phyloP scores from a whole-genome alignment of 2,797 vertebrate genomes.

The Poecilia wingei region DNA sequence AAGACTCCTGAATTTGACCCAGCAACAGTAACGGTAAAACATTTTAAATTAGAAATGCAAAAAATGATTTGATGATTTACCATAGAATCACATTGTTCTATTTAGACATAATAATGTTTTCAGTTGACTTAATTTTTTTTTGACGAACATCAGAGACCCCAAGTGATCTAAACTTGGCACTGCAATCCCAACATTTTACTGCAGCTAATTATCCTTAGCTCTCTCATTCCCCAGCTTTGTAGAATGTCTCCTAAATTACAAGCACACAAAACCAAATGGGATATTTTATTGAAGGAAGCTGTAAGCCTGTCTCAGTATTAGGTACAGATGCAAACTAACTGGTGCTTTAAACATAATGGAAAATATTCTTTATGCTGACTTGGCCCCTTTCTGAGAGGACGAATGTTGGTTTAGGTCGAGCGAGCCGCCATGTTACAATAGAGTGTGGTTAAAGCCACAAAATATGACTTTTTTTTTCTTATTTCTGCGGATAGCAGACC shows the following conservation, averaged over 20 bases:
- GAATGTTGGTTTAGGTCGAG: constrained; percentile 62
- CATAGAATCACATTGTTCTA: not conserved
- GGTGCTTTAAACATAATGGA: constrained; percentile 52
- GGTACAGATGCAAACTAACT: constrained; percentile 24
- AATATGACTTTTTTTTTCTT: constrained; percentile 77
- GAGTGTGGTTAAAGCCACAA: constrained; percentile 63
- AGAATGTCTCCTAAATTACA: constrained; percentile 13
- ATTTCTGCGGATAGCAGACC: constrained; percentile 68
- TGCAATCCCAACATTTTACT: constrained; percentile 42
- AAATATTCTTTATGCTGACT: constrained; percentile 68
- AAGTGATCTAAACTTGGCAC: constrained; percentile 57
- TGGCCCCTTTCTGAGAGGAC: constrained; percentile 58
- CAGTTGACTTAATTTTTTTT: constrained; percentile 10
- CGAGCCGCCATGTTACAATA: constrained; percentile 58
- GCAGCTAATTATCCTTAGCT: not conserved
- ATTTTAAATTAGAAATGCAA: not conserved
- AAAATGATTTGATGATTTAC: not conserved
- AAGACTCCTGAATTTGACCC: constrained; percentile 91
- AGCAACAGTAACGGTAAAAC: constrained; percentile 86
- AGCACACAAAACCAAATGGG: not conserved
- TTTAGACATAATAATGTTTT: not conserved
- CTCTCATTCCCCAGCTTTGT: constrained; percentile 9
- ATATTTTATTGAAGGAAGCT: not conserved
- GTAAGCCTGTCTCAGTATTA: constrained; percentile 10
- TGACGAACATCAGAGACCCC: constrained; percentile 66